Conservation (phyloP, 2,888 invertebrate genomes). For the Xanthia icteritia region DNA sequence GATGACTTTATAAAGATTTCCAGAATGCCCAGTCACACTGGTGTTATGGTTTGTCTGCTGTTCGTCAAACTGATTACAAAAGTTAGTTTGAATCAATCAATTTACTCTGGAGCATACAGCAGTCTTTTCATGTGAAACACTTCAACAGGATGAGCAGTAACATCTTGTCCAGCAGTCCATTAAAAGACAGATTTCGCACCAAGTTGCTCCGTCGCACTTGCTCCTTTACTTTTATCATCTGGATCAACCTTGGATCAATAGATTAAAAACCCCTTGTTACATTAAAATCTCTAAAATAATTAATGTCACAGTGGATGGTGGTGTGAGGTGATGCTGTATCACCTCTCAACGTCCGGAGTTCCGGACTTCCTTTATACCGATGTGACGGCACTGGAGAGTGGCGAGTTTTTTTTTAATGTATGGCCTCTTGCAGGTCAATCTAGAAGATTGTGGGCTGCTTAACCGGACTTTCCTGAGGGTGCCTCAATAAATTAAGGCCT, state of each 20-base stretch:
- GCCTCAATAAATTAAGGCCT: no score
- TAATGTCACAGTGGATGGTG: no score
- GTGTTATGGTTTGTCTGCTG: not conserved
- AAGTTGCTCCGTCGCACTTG: not conserved
- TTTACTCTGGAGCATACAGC: not conserved
- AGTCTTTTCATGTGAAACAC: not conserved
- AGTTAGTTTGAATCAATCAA: not conserved
- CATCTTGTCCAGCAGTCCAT: not conserved
- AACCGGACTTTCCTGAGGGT: no score
- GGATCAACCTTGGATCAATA: no score
- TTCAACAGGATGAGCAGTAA: not conserved
- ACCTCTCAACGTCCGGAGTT: no score
- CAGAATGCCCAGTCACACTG: not conserved
- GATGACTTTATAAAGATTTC: not conserved
- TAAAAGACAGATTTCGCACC: not conserved
- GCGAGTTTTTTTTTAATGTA: not conserved
- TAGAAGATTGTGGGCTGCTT: no score
- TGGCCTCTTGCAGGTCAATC: no score
- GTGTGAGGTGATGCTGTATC: no score
- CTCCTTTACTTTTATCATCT: not conserved
- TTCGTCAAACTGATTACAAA: not conserved
- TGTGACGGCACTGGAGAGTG: slow-evolving; percentile 31
- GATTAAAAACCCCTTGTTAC: no score
- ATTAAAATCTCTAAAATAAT: no score
- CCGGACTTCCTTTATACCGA: slow-evolving; percentile 1